A percentile compares a stretch with the other conserved stretches of the same genome.
phyloP scores from a whole-genome alignment of 1,140 invertebrate species.

The Mya arenaria region DNA sequence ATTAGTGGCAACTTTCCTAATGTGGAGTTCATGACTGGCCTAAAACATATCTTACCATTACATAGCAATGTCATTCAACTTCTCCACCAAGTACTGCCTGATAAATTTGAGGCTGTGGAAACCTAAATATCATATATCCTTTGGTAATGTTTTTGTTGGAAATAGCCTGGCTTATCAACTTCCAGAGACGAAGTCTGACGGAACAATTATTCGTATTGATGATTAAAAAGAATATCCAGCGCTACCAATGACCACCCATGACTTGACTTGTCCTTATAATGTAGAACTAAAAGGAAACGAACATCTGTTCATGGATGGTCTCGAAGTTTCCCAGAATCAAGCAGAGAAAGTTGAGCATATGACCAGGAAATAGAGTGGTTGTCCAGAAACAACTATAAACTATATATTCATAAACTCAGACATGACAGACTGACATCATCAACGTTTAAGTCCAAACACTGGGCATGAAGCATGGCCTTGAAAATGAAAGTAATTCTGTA shows the following conservation, averaged over 20 bases:
- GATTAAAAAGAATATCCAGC: neutral
- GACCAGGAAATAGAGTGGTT: neutral
- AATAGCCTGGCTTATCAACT: neutral
- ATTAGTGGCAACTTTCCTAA: neutral
- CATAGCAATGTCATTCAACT: neutral
- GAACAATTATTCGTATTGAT: neutral
- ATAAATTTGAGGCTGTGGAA: neutral
- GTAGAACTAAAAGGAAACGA: neutral
- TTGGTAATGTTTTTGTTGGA: neutral
- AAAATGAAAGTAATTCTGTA: slow-evolving; percentile 3
- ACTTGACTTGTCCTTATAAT: neutral
- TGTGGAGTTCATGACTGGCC: neutral
- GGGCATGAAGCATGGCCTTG: slow-evolving; percentile 16
- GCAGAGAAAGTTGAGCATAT: neutral
- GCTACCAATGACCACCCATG: too few relatives aligned
- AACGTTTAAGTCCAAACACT: neutral
- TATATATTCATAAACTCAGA: neutral
- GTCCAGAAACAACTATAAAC: neutral
- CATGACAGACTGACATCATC: neutral
- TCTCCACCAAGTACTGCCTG: neutral
- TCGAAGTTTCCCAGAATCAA: neutral
- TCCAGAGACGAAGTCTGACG: neutral
- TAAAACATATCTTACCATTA: neutral
- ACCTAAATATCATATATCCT: too few relatives aligned
- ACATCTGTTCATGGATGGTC: neutral